Evolutionary conservation across 2,797 vertebrate genomes (phyloP), one percentile per base, ranked within the genome.

Genomic region (Pseudotriccus pelzelni): DNA sequence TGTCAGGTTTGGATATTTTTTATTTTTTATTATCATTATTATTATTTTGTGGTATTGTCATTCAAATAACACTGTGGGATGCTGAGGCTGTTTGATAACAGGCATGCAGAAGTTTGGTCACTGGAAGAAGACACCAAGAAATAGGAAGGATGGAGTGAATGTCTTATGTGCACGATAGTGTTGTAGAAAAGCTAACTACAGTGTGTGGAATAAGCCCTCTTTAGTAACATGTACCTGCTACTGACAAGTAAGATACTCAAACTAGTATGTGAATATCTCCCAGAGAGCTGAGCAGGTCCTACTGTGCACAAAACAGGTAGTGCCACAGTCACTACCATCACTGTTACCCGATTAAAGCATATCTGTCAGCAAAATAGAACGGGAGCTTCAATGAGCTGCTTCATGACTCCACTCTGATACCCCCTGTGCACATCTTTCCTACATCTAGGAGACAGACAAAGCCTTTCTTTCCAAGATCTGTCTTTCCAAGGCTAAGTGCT

Each of bases 11-110:
- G 21, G 7, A 17, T 9, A 1, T 5, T n/a, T 7, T 3, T 3
- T 14, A 6, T 24, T 47, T 17, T 39, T 14, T 9, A 37, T 36
- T 20, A 12, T 32, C 2, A 25, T 49, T 49, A 46, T 46, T 46
- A 46, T 46, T 46, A 23, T 27, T 55, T n/a, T 0, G 3, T 2
- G 0, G 3, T 9, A 10, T 1, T 28, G 5, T 73, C 37, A 50
- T 82, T 92, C 28, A 64, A 60, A 22, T 34, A 66, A 14, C 22
- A 74, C 11, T 43, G 37, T 3, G 7, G 30, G 30, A 67, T 60
- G 18, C 30, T 83, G 56, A 92, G 18, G 6, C 41, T 86, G 10
- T 74, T 94, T 87, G 12, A 37, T 87, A 59, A 46, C 6, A 67
- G 30, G 22, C 24, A 55, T 22, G 7, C 6, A 46, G 34, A 66